Evolutionary conservation across 2,113 vertebrate species (phyloP).

Genomic region (rat (Rattus norvegicus)): GRCr8 NC_086024.1:99599001-99599500

Average conservation of each 20-base stretch:
- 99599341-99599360: conserved; percentile 65
- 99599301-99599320: conserved; percentile 79
- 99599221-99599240: conserved; percentile 56
- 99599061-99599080: conserved; percentile 91
- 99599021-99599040: conserved; percentile 86
- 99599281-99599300: conserved; percentile 79
- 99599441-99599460: too few species aligned
- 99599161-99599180: conserved; percentile 83
- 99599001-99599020: conserved; percentile 80
- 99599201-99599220: conserved; percentile 62
- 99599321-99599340: conserved; percentile 65
- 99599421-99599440: too few species aligned
- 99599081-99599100: conserved; percentile 89
- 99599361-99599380: conserved; percentile 64
- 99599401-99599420: too few species aligned
- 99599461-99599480: too few species aligned
- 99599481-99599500: too few species aligned
- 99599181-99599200: conserved; percentile 78
- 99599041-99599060: conserved; percentile 84
- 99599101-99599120: conserved; percentile 90
- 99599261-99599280: conserved; percentile 74
- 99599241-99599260: conserved; percentile 71
- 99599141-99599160: conserved; percentile 88
- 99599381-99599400: too few species aligned
- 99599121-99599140: conserved; percentile 90